Evolutionary conservation across 2,797 vertebrate genomes (phyloP), one percentile per base, ranked within the genome.

Genomic region (Crocodylus rhombifer): DNA sequence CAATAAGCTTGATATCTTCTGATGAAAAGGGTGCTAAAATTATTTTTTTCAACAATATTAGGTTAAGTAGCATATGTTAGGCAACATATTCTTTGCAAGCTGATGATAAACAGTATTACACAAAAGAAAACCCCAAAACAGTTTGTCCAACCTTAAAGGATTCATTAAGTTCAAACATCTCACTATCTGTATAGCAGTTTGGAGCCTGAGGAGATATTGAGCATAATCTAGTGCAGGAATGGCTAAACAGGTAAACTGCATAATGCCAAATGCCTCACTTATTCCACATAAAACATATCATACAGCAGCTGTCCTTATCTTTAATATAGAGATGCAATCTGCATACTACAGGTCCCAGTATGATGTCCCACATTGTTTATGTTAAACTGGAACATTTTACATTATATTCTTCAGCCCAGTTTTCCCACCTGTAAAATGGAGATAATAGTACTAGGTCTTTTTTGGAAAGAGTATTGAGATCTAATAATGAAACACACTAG

Each of bases 161-260:
- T 95, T 96, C 94, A 95, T 75, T 10, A 91, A 96, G 95, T 96
- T 93, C 95, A 94, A 90, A 95, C 95, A 95, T 0, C 0, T 63
- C 60, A 0, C 93, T 95, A 94, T 88, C 87, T 95, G 93, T 88
- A 94, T 90, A 96, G 96, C 62, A 93, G 86, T 3, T 78, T 87
- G 42, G 88, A 57, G 20, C 88, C 80, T 77, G 83, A 84, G 42
- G 42, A 51, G 42, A 51, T 51, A 51, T 51, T 51, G 42, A 51
- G 42, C 42, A 51, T 51, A 51, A 51, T 51, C 42, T 18, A 67
- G n/a, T 30, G 64, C 64, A 67, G 64, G 64, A 67, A 33, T 33
- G 10, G 28, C 16, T 30, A 67, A 33, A 33, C n/a, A 67, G n/a
- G 64, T 67, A 51, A 51, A 51, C 42, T 51, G 17, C 64, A 67